A percentile compares a stretch with the other conserved stretches of the same genome.
These are phyloP conservation scores for Gadus macrocephalus DNA, from an alignment of 2,113 vertebrate genomes.

Conservation along the genomic window DNA sequence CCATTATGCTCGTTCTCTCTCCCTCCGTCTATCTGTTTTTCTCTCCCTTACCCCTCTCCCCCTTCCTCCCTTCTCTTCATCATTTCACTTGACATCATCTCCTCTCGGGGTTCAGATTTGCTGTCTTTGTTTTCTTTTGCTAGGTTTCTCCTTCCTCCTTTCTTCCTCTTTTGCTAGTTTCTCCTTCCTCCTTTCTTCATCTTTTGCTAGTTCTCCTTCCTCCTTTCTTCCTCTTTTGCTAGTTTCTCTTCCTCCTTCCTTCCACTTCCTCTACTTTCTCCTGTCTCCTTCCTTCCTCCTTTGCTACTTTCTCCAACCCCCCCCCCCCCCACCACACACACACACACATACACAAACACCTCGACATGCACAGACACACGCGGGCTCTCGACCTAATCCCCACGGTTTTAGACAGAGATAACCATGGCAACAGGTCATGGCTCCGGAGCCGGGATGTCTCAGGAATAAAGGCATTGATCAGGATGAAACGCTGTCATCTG, in stretches of 20 bases:
- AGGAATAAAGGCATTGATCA: constrained; percentile 61
- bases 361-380: neutral
- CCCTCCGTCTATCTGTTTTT: constrained; percentile 18
- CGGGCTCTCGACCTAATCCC: constrained; percentile 57
- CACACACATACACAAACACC: constrained; percentile 9
- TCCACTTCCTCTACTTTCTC: constrained; percentile 11
- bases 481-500: constrained; percentile 55
- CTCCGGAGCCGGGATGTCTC: constrained; percentile 47
- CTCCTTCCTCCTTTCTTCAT: neutral
- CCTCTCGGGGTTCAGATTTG: neutral
- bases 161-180: constrained; percentile 2
- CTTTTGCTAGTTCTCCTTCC: neutral
- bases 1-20: constrained; percentile 1
- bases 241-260: neutral
- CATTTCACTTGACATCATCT: too few relatives aligned
- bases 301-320: constrained; percentile 7
- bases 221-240: constrained; percentile 7
- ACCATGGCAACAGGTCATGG: constrained; percentile 67
- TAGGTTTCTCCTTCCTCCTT: neutral
- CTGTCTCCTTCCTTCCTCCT: constrained; percentile 3
- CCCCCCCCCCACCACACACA: constrained; percentile 2
- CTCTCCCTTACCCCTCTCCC: neutral
- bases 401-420: constrained; percentile 60
- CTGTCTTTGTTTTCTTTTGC: neutral
- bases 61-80: neutral